A percentile compares a stretch with the other conserved stretches of the same genome.
phyloP scores from a whole-genome alignment of 2,888 invertebrate species.

The Pristionchus arcanus region DNA sequence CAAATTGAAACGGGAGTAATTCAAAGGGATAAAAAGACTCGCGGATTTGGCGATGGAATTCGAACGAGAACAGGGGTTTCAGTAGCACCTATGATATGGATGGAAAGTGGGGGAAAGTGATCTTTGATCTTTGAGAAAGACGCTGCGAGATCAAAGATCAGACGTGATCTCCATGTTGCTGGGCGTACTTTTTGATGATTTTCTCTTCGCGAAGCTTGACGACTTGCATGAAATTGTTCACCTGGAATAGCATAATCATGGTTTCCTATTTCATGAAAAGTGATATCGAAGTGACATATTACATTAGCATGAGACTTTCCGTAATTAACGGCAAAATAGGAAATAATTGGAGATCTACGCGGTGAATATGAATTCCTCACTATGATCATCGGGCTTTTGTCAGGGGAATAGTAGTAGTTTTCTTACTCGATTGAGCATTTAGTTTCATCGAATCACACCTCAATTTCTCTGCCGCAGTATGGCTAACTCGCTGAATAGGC shows the following conservation, averaged over 20 bases:
- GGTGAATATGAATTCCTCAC: too few relatives aligned
- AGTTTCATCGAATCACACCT: not conserved
- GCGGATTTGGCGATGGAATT: constrained; percentile 38
- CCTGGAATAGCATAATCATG: constrained; percentile 59
- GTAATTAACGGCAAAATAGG: too few relatives aligned
- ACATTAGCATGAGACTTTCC: too few relatives aligned
- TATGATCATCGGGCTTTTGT: too few relatives aligned
- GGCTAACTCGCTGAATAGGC: not conserved
- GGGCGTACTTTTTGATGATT: constrained; percentile 78
- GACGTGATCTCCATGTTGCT: constrained; percentile 72
- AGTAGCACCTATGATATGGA: constrained; percentile 50
- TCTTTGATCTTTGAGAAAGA: constrained; percentile 24
- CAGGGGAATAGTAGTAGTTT: too few relatives aligned
- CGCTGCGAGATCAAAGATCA: constrained; percentile 49
- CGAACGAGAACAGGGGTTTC: constrained; percentile 1
- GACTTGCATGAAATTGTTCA: constrained; percentile 78
- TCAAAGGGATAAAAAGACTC: constrained; percentile 3
- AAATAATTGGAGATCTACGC: too few relatives aligned
- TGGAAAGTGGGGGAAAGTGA: not conserved
- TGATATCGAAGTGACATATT: too few relatives aligned
- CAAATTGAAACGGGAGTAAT: not conserved
- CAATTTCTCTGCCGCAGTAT: not conserved
- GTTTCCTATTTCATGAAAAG: not conserved
- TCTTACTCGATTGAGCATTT: too few relatives aligned
- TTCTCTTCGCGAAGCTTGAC: constrained; percentile 78